These are phyloP conservation scores for Leuciscus idus DNA, from an alignment of 2,113 vertebrate genomes.

Conservation along the genomic window DNA sequence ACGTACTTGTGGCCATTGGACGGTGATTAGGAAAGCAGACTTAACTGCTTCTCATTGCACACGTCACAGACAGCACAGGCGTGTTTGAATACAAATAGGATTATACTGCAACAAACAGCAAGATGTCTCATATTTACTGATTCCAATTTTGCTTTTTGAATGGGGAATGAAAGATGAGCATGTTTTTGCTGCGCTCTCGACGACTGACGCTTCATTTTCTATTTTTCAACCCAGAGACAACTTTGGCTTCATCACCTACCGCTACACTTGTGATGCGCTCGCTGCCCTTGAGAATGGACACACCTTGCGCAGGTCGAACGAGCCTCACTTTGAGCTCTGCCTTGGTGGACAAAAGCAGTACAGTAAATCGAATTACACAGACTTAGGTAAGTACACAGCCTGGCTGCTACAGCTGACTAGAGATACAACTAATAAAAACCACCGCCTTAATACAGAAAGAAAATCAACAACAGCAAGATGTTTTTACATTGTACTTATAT, in stretches of 20 bases:
- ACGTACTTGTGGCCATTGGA: constrained; percentile 40
- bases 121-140: constrained; percentile 69
- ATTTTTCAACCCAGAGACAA: constrained; percentile 88
- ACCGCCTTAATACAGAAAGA: not conserved
- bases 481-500: no score
- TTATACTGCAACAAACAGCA: constrained; percentile 38
- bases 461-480: not conserved
- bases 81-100: constrained; percentile 44
- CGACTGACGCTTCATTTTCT: constrained; percentile 64
- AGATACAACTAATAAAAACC: not conserved
- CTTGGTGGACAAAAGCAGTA: constrained; percentile 95
- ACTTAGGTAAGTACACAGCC: constrained; percentile 87
- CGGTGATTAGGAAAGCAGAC: constrained; percentile 41
- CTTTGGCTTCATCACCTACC: constrained; percentile 99
- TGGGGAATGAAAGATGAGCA: constrained; percentile 53
- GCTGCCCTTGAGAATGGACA: constrained; percentile 98
- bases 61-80: constrained; percentile 2
- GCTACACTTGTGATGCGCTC: constrained; percentile 97
- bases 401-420: constrained; percentile 5
- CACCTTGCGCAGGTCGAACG: constrained; percentile 89
- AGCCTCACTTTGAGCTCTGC: constrained; percentile 96
- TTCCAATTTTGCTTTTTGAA: constrained; percentile 69
- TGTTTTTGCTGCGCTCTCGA: not conserved
- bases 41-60: constrained; percentile 12
- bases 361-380: constrained; percentile 98